phyloP scores from a whole-genome alignment of 2,797 vertebrate species.

The Malurus leucopterus region DNA sequence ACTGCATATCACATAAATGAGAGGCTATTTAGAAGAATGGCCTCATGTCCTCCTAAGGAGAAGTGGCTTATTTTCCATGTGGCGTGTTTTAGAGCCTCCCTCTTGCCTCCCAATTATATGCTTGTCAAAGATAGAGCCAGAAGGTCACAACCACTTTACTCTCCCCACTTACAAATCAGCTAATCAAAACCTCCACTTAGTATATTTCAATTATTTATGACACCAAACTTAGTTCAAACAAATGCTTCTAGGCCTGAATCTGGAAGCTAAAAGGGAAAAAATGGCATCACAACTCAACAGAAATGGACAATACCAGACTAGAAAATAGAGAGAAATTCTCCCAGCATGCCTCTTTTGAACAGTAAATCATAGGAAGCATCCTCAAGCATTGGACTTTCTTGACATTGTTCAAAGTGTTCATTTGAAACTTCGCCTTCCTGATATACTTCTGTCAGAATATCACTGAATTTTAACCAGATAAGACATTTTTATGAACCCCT shows the following conservation, averaged over 20 bases:
- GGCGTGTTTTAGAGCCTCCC: background rate
- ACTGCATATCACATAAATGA: background rate
- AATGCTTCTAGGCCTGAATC: background rate
- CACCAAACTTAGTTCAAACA: background rate
- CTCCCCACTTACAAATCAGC: background rate
- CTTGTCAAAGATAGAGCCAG: background rate
- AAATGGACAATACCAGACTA: background rate
- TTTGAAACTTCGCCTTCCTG: fast-evolving
- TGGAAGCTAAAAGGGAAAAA: background rate
- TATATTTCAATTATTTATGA: slow-evolving; percentile 21
- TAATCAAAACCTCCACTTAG: background rate
- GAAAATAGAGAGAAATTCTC: background rate
- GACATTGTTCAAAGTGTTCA: background rate
- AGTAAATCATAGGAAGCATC: background rate
- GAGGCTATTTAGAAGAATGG: background rate
- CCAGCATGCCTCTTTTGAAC: background rate
- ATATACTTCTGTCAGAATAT: background rate
- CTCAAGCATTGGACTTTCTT: background rate
- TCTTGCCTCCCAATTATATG: background rate
- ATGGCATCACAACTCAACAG: background rate
- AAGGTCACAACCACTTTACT: background rate
- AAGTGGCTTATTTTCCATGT: background rate
- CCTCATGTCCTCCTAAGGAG: background rate
- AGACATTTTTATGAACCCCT: background rate
- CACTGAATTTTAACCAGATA: background rate